A percentile compares a stretch with the other conserved stretches of the same genome.
Evolutionary conservation across 2,113 vertebrate species (phyloP).

Genomic region (Lanius collurio): DNA sequence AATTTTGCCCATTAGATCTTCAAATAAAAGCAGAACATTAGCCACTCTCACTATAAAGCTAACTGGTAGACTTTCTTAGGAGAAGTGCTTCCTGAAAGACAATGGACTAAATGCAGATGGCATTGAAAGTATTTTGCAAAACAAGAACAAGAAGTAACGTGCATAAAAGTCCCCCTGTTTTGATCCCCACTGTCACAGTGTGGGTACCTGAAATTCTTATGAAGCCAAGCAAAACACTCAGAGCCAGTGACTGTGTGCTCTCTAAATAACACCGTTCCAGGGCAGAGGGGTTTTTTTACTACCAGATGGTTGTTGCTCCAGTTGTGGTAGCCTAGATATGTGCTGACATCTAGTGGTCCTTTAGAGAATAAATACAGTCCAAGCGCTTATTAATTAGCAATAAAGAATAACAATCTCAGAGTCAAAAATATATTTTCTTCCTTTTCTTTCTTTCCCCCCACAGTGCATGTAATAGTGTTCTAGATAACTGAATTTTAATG

Average conservation of each 20-base stretch:
- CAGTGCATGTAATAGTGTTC: not conserved
- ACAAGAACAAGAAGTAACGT: not conserved
- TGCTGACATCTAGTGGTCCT: conserved; percentile 73
- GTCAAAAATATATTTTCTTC: not conserved
- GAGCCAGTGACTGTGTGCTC: not conserved
- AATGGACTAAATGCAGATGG: not conserved
- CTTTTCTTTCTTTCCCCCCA: not conserved
- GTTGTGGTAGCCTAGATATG: not conserved
- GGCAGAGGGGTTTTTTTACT: not conserved
- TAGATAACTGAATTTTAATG: not conserved
- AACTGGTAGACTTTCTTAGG: not conserved
- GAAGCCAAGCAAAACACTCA: not conserved
- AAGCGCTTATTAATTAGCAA: not conserved
- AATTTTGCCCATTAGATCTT: not conserved
- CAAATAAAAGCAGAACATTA: not conserved
- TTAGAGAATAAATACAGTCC: not conserved
- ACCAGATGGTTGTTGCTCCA: conserved; percentile 49
- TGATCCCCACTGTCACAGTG: not conserved
- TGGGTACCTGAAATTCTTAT: not conserved
- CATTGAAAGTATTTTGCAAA: not conserved
- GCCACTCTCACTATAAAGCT: not conserved
- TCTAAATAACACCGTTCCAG: not conserved
- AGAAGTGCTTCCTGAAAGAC: not conserved
- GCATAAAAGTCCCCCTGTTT: not conserved
- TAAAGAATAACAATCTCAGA: not conserved